These are phyloP conservation scores for Lytechinus variegatus DNA, from an alignment of 35 echinoderm and acorn worm genomes.

Conservation along the genomic window DNA sequence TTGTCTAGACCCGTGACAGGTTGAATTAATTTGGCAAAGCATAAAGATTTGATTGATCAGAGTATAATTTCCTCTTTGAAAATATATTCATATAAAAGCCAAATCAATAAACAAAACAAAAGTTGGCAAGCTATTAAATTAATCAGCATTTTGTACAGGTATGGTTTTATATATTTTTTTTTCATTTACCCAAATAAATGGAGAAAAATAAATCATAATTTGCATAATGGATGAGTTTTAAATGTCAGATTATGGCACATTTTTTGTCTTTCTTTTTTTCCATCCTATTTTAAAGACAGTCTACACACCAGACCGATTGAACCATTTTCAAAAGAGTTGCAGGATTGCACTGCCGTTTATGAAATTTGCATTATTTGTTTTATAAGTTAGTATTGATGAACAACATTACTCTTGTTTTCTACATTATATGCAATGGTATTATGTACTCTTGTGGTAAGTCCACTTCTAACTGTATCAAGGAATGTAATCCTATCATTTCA, in stretches of 20 bases:
- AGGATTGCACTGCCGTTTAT: not conserved
- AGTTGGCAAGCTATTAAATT: too few relatives aligned
- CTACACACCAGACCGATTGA: not conserved
- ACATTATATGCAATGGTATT: not conserved
- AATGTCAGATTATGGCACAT: not conserved
- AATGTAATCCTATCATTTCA: not conserved
- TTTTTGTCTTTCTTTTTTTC: not conserved
- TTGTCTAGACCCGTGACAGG: not conserved
- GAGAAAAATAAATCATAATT: too few relatives aligned
- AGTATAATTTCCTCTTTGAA: too few relatives aligned
- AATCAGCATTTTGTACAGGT: too few relatives aligned
- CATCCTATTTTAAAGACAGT: not conserved
- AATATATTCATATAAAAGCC: too few relatives aligned
- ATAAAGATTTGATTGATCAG: too few relatives aligned
- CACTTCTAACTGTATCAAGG: not conserved
- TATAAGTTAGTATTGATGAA: not conserved
- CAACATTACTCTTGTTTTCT: not conserved
- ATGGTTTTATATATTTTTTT: too few relatives aligned
- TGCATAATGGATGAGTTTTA: too few relatives aligned
- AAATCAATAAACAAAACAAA: too few relatives aligned
- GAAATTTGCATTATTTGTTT: not conserved
- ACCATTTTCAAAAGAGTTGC: not conserved
- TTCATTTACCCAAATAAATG: too few relatives aligned
- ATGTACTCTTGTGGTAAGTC: not conserved
- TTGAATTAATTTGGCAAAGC: not conserved